phyloP scores from a whole-genome alignment of 2,888 invertebrate genomes.

The Drosophila phalerata region DNA sequence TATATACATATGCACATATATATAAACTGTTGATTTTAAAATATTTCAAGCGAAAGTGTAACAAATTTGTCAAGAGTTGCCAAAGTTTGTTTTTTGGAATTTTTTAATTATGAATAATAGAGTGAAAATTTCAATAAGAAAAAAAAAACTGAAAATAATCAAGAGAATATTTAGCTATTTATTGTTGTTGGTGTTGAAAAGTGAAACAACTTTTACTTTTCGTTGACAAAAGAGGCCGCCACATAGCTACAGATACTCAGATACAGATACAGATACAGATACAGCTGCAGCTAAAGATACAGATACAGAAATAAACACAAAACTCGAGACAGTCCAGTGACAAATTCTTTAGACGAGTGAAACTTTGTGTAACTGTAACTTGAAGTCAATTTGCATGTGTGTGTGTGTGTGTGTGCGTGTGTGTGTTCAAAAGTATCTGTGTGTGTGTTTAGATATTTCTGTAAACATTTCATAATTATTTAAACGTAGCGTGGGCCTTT shows the following conservation, averaged over 20 bases:
- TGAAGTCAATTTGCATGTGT: conserved; percentile 25
- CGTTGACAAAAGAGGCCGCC: conserved; percentile 40
- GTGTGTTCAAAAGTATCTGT: background rate
- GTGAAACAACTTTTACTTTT: conserved; percentile 79
- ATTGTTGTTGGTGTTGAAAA: conserved; percentile 45
- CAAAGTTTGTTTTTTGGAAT: conserved; percentile 24
- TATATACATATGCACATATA: conserved; percentile 6
- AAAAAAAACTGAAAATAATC: conserved; percentile 36
- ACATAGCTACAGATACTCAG: conserved; percentile 23
- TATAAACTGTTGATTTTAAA: background rate
- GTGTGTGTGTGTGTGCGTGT: conserved; percentile 19
- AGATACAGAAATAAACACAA: conserved; percentile 32
- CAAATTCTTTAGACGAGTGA: conserved; percentile 63
- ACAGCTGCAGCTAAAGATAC: conserved; percentile 25
- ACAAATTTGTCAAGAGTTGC: conserved; percentile 34
- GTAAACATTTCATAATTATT: conserved; percentile 74
- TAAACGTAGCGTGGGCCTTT: conserved; percentile 41
- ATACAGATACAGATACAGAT: too few species aligned
- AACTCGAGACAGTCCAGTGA: conserved; percentile 23
- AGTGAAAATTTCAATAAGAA: conserved; percentile 61
- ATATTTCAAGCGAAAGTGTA: conserved; percentile 50
- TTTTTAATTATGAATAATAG: conserved; percentile 50
- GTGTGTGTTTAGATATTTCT: conserved; percentile 34
- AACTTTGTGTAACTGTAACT: conserved; percentile 63
- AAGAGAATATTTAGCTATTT: conserved; percentile 61